Conservation (phyloP, 1,140 invertebrate species). For the Brachystomella parvula region DNA sequence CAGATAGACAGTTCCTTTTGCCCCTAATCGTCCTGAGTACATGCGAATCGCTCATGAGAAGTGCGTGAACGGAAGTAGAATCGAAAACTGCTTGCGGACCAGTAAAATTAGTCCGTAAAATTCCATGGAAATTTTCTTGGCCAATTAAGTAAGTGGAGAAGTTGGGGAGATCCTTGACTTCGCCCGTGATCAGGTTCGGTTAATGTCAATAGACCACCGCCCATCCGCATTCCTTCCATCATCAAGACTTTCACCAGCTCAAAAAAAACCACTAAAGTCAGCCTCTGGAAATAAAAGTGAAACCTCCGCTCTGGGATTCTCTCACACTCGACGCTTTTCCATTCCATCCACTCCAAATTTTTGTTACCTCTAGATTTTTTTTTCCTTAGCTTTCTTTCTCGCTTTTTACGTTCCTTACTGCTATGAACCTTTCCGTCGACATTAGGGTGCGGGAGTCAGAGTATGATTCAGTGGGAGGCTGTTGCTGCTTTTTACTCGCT, state of each 20-base stretch:
- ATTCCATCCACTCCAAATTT: background rate
- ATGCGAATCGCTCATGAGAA: too few relatives aligned
- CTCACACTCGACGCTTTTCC: background rate
- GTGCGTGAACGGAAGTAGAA: too few relatives aligned
- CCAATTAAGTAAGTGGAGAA: background rate
- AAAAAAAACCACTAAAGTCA: background rate
- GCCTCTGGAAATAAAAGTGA: background rate
- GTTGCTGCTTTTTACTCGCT: background rate
- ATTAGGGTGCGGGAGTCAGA: too few relatives aligned
- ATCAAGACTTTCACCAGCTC: background rate
- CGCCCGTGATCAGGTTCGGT: too few relatives aligned
- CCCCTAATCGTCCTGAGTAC: too few relatives aligned
- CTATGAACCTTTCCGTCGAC: background rate
- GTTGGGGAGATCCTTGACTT: background rate
- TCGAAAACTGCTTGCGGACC: too few relatives aligned
- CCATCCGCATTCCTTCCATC: background rate
- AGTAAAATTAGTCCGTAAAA: too few relatives aligned
- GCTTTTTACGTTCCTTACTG: background rate
- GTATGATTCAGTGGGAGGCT: too few relatives aligned
- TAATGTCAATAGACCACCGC: background rate
- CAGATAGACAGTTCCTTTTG: too few relatives aligned
- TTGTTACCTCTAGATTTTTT: background rate
- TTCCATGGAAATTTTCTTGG: too few relatives aligned
- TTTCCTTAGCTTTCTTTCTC: background rate
- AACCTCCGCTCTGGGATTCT: background rate